phyloP scores from a whole-genome alignment of 2,888 invertebrate genomes.

The Coecobrya sp. region DNA sequence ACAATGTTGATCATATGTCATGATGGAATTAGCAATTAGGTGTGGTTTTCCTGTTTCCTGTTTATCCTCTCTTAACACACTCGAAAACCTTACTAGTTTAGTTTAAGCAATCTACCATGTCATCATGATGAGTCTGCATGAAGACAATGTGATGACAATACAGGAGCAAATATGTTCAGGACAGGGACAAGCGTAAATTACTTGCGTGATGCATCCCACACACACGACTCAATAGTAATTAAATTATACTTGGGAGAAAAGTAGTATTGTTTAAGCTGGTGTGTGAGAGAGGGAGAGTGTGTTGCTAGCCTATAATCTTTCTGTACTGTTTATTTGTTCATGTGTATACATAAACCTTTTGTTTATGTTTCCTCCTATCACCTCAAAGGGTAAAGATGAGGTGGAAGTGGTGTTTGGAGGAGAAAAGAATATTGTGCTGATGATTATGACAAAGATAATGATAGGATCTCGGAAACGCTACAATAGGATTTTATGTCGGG shows the following conservation, averaged over 20 bases:
- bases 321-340: not conserved
- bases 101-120: slow-evolving; percentile 4
- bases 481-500: slow-evolving; percentile 20
- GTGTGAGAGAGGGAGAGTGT: no score
- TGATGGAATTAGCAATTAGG: slow-evolving; percentile 71
- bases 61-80: slow-evolving; percentile 14
- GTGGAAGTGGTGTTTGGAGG: not conserved
- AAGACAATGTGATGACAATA: slow-evolving; percentile 8
- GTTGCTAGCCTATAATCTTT: not conserved
- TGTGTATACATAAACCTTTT: not conserved
- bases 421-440: not conserved
- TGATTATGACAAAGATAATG: not conserved
- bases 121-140: not conserved
- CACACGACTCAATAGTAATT: slow-evolving; percentile 5
- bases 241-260: slow-evolving; percentile 19
- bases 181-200: not conserved
- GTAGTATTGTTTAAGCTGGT: not conserved
- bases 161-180: not conserved
- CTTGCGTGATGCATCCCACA: not conserved
- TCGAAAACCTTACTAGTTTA: not conserved
- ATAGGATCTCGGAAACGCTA: not conserved
- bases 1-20: no score
- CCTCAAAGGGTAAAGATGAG: not conserved
- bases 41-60: slow-evolving; percentile 77
- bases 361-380: not conserved